Conservation (phyloP, 2,888 invertebrate genomes). For the Mythimna loreyi region DNA sequence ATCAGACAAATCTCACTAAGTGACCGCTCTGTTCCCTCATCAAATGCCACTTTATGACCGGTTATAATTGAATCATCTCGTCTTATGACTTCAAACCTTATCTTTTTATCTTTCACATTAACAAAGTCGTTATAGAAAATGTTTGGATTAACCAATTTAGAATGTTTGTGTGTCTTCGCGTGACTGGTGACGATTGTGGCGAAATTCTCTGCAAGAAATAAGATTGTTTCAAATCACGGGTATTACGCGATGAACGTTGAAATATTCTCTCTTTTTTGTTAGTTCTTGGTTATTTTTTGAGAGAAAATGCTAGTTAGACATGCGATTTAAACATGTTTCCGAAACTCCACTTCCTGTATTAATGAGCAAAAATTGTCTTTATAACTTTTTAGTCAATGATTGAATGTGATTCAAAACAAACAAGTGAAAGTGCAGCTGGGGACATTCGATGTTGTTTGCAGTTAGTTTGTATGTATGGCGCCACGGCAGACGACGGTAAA, state of each 20-base stretch:
- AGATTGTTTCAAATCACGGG: slow-evolving; percentile 84
- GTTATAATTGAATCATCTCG: slow-evolving; percentile 59
- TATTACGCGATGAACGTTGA: slow-evolving; percentile 79
- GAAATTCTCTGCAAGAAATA: slow-evolving; percentile 84
- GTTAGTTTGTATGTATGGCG: slow-evolving; percentile 47
- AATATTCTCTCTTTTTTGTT: slow-evolving; percentile 77
- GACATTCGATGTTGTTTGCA: slow-evolving; percentile 47
- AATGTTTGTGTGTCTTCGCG: slow-evolving; percentile 75
- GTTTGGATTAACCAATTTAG: slow-evolving; percentile 50
- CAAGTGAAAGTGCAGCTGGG: slow-evolving; percentile 62
- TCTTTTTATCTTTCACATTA: slow-evolving; percentile 30
- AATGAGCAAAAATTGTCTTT: slow-evolving; percentile 41
- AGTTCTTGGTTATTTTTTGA: slow-evolving; percentile 71
- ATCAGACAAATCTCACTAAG: slow-evolving; percentile 70
- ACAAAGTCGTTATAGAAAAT: slow-evolving; percentile 31
- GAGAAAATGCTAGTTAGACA: slow-evolving; percentile 79
- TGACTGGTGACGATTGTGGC: slow-evolving; percentile 80
- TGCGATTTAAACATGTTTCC: slow-evolving; percentile 74
- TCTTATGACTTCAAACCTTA: slow-evolving; percentile 37
- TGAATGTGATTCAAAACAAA: slow-evolving; percentile 51
- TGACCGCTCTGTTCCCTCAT: slow-evolving; percentile 68
- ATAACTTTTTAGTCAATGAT: slow-evolving; percentile 42
- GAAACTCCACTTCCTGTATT: slow-evolving; percentile 57
- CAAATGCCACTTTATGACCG: slow-evolving; percentile 57
- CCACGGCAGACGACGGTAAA: slow-evolving; percentile 35